phyloP scores from a whole-genome alignment of 2,888 invertebrate species.

The Ctenicera cuprea region DNA sequence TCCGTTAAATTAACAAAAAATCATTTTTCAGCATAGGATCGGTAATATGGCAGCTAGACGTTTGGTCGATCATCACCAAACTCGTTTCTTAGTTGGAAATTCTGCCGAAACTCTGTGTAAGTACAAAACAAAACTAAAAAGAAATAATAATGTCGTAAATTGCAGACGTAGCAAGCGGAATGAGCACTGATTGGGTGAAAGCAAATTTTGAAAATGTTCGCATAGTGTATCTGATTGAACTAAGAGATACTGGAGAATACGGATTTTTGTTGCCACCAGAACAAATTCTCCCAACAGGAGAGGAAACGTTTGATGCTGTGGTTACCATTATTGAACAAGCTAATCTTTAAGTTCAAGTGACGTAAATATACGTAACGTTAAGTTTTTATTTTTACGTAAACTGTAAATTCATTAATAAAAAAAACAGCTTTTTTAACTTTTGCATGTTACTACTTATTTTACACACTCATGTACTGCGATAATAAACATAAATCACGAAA shows the following conservation, averaged over 20 bases:
- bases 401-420: too few relatives aligned
- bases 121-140: too few relatives aligned
- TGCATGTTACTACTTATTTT: too few relatives aligned
- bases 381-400: too few relatives aligned
- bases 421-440: too few relatives aligned
- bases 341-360: not conserved
- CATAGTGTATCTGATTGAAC: conserved; percentile 79
- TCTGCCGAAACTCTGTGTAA: conserved; percentile 74
- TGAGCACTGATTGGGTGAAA: conserved; percentile 83
- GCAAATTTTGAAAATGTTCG: conserved; percentile 75
- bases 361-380: too few relatives aligned
- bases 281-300: conserved; percentile 80
- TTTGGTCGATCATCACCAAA: conserved; percentile 69
- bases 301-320: conserved; percentile 79
- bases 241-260: conserved; percentile 77
- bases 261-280: conserved; percentile 82
- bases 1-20: too few relatives aligned
- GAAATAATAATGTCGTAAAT: not conserved
- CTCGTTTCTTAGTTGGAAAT: conserved; percentile 70
- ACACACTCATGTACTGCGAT: too few relatives aligned
- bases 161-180: conserved; percentile 78
- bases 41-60: conserved; percentile 66
- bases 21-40: conserved; percentile 64
- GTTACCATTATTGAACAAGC: conserved; percentile 66
- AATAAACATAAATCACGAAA: too few relatives aligned